These are phyloP conservation scores for Drosophila glabriapex DNA, from an alignment of 2,888 invertebrate species.

Conservation along the genomic window DNA sequence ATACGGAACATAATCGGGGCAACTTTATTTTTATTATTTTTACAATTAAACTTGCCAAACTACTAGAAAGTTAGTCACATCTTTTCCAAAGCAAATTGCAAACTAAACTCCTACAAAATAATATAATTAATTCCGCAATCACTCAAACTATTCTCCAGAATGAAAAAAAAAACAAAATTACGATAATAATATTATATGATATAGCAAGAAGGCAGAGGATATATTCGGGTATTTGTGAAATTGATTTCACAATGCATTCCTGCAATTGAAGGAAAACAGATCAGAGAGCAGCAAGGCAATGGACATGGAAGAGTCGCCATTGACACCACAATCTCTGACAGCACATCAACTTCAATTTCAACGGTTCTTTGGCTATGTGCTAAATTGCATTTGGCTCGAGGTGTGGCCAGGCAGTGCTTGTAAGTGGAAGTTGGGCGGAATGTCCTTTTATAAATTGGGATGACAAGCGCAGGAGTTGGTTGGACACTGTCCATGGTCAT, in stretches of 20 bases:
- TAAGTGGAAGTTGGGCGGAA: constrained; percentile 40
- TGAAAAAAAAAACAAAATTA: not conserved
- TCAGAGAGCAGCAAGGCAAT: not conserved
- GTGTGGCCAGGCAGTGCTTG: constrained; percentile 56
- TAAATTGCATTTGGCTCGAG: constrained; percentile 72
- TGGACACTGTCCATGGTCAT: constrained; percentile 36
- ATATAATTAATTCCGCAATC: not conserved
- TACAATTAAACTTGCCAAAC: not conserved
- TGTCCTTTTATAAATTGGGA: constrained; percentile 68
- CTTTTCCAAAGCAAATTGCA: not conserved
- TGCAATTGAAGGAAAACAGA: constrained; percentile 1
- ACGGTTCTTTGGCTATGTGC: constrained; percentile 27
- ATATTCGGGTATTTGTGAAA: constrained; percentile 55
- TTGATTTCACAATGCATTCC: constrained; percentile 59
- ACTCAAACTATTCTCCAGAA: not conserved
- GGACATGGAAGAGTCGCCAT: constrained; percentile 9
- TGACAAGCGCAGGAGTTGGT: constrained; percentile 52
- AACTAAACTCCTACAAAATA: not conserved
- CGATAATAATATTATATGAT: not conserved
- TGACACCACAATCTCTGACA: constrained; percentile 35
- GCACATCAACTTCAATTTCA: constrained; percentile 39
- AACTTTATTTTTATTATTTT: not conserved
- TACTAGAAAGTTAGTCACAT: not conserved
- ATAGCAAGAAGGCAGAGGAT: too few relatives aligned
- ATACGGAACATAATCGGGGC: constrained; percentile 2